Base-by-base conservation (phyloP, 2,888 invertebrate species). In the Thecocarcelia acutangulata region DNA sequence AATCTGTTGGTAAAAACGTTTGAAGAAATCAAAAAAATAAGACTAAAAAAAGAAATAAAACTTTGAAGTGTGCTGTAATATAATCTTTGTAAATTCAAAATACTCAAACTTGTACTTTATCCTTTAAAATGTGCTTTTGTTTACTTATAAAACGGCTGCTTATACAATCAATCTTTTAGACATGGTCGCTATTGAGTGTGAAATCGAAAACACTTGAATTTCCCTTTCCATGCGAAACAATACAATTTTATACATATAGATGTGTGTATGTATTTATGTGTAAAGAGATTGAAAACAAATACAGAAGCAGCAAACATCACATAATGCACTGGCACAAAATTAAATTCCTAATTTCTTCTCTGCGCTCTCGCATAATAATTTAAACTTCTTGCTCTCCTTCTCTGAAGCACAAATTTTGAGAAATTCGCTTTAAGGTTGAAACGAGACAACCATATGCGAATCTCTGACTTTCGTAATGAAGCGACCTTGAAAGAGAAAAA, bases 401-500 rank as follows among this genome's bases (percentile, higher is more conserved):
- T 37, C 19, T 48, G 15, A 12, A 12, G 1, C 44, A 52, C 17
- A 9, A 15, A 1, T 54, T 58, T 28, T 37, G 19, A 19, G 15
- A 12, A 15, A 12, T 24, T 63, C 59, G 11, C 44, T 59, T 15
- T 48, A 15, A 33, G 40, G 44, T 21, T 42, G 2, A 28, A 63
- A 42, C 1, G 76, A 83, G 80, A 77, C 80, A 58, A 73, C 58
- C 58, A 56, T 76, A 63, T 63, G 33, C 17, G 13, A 44, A 13
- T 13, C 4, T 50, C 24, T 13, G 68, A 56, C 21, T 69, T 74
- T 74, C 64, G 21, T 50, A 56, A 54, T 48, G 24, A 78, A 75
- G 82, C 78, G 82, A 82, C 82, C 82, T 82, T 82, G 82, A 82
- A 78, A 82, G 78, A 80, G 50, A 63, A 64, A 64, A n/a, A 33